Percentiles rank a stretch among this genome's conserved stretches.
Evolutionary conservation across 2,797 vertebrate genomes (phyloP).

Genomic region (Pagetopsis macropterus): DNA sequence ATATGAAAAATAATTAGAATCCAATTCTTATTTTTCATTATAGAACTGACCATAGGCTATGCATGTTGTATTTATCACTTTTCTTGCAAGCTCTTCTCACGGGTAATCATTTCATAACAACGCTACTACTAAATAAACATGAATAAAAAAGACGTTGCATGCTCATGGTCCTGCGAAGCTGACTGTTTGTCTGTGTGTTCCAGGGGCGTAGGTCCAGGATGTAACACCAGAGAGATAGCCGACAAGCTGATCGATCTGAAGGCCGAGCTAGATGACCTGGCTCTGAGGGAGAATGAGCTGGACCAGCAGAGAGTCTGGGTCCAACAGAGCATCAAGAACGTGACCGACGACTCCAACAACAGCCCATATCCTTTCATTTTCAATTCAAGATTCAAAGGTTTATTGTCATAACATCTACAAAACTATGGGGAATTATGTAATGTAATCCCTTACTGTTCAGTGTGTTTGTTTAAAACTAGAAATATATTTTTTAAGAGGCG

Average conservation of each 20-base stretch:
- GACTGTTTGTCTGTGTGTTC: constrained; percentile 38
- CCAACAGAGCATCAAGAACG: constrained; percentile 98
- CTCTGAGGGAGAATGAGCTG: constrained; percentile 91
- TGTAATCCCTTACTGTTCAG: constrained; percentile 62
- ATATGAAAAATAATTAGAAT: not conserved
- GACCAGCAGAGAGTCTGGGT: constrained; percentile 99
- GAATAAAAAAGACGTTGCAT: not conserved
- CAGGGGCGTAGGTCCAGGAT: constrained; percentile 97
- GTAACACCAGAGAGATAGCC: constrained; percentile 97
- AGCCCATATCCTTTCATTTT: constrained; percentile 89
- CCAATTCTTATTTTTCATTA: not conserved
- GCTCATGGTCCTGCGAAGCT: not conserved
- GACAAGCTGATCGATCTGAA: constrained; percentile 98
- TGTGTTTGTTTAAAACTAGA: not conserved
- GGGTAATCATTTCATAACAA: not conserved
- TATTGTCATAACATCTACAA: no score
- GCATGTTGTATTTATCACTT: no score
- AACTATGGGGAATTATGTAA: no score
- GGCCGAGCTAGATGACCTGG: constrained; percentile 95
- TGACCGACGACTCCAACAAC: constrained; percentile 96
- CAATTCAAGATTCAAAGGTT: constrained; percentile 36
- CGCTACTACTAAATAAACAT: not conserved
- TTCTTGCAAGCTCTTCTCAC: no score
- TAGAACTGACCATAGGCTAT: not conserved
- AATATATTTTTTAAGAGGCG: not conserved